These are phyloP conservation scores for Gymnothorax reevesii DNA, from an alignment of 2,797 vertebrate species.

Conservation along the genomic window DNA sequence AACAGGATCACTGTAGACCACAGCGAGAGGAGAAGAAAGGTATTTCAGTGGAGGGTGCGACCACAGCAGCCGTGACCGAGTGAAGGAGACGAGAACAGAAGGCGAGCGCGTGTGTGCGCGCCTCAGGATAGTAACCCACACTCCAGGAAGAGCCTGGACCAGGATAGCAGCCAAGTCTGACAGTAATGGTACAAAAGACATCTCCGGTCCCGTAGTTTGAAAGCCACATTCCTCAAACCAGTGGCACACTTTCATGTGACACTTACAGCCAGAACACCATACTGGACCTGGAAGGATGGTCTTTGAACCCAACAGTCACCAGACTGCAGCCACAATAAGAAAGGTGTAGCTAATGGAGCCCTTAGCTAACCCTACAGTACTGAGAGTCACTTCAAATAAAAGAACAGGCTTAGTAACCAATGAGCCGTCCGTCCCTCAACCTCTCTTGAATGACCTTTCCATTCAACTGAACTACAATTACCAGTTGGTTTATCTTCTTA, in stretches of 20 bases:
- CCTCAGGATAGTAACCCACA: neutral
- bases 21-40: neutral
- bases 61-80: neutral
- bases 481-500: neutral
- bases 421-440: neutral
- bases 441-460: neutral
- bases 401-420: too few relatives aligned
- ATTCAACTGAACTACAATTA: neutral
- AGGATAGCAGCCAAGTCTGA: neutral
- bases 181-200: neutral
- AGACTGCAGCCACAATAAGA: too few relatives aligned
- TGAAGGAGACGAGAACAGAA: neutral
- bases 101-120: neutral
- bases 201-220: neutral
- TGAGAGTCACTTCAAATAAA: too few relatives aligned
- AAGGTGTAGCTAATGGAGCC: too few relatives aligned
- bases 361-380: too few relatives aligned
- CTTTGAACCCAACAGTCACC: too few relatives aligned
- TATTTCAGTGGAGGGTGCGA: neutral
- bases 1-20: neutral
- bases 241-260: neutral
- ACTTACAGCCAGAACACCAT: too few relatives aligned
- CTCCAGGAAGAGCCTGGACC: neutral
- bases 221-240: neutral
- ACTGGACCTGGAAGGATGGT: too few relatives aligned